Percentiles rank a stretch among this genome's conserved stretches.
Conservation (phyloP, 2,797 vertebrate species). For the Girardinus metallicus region DNA sequence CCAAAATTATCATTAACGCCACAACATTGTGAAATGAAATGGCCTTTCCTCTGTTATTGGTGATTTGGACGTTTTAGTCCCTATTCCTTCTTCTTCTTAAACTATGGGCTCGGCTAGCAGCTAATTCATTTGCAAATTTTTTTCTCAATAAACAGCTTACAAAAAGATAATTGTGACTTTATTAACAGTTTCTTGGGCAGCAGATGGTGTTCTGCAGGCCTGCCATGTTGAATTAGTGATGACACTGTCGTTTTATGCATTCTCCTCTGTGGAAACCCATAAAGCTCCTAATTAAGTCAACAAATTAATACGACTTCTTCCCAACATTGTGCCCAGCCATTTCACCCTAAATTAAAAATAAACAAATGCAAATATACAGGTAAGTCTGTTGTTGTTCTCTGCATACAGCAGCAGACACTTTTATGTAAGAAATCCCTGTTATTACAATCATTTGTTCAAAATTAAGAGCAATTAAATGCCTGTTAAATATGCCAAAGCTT, state of each 20-base stretch:
- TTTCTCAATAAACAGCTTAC: constrained; percentile 97
- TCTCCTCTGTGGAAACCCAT: constrained; percentile 88
- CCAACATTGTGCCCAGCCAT: constrained; percentile 60
- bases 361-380: constrained; percentile 71
- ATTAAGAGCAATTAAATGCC: constrained; percentile 82
- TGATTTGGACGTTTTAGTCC: constrained; percentile 50
- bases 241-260: constrained; percentile 91
- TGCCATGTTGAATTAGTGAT: constrained; percentile 98
- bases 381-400: constrained; percentile 57
- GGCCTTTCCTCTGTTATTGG: constrained; percentile 54
- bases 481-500: constrained; percentile 76
- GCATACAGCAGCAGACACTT: constrained; percentile 56
- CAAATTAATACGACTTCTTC: constrained; percentile 83
- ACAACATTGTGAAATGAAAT: constrained; percentile 63
- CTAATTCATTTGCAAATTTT: constrained; percentile 98
- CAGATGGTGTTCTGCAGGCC: constrained; percentile 97
- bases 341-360: constrained; percentile 61
- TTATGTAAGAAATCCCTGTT: constrained; percentile 65
- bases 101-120: constrained; percentile 78
- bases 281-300: constrained; percentile 83
- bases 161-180: constrained; percentile 99
- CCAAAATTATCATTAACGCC: constrained; percentile 78
- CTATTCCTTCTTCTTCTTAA: constrained; percentile 44
- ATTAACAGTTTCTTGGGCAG: constrained; percentile 97
- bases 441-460: constrained; percentile 76